phyloP scores from a whole-genome alignment of 1,140 invertebrate species.

The Drosophila ercepeae region DNA sequence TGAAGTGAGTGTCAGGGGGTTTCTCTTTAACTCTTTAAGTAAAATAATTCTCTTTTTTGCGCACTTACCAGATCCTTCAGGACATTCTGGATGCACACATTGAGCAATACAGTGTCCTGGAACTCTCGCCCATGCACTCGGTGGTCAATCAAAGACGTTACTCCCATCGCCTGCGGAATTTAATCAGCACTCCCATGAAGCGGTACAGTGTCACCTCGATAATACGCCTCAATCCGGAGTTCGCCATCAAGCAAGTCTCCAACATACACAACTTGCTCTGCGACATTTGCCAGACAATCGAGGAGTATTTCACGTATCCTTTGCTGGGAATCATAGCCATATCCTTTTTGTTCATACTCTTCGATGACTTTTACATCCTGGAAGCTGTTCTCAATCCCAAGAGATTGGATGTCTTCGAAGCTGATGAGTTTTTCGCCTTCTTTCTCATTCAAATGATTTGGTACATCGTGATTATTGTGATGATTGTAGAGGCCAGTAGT shows the following conservation, averaged over 20 bases:
- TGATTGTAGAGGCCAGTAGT: conserved; percentile 78
- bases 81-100: conserved; percentile 75
- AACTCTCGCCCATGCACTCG: conserved; percentile 75
- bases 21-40: background rate
- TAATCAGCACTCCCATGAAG: conserved; percentile 56
- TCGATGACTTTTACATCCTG: conserved; percentile 80
- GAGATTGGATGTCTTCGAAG: conserved; percentile 66
- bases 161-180: conserved; percentile 47
- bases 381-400: conserved; percentile 72
- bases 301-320: conserved; percentile 81
- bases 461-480: conserved; percentile 78
- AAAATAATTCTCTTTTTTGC: background rate
- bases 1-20: conserved; percentile 54
- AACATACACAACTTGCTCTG: conserved; percentile 80
- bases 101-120: conserved; percentile 61
- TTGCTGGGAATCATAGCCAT: conserved; percentile 76
- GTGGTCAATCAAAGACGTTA: conserved; percentile 55
- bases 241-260: conserved; percentile 71
- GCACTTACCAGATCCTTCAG: conserved; percentile 64
- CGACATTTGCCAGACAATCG: conserved; percentile 77
- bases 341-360: conserved; percentile 78
- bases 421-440: conserved; percentile 80
- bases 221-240: conserved; percentile 74
- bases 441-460: conserved; percentile 75
- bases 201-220: conserved; percentile 76